phyloP scores from a whole-genome alignment of 1,140 invertebrate genomes.

The Ceratina calcarata region DNA sequence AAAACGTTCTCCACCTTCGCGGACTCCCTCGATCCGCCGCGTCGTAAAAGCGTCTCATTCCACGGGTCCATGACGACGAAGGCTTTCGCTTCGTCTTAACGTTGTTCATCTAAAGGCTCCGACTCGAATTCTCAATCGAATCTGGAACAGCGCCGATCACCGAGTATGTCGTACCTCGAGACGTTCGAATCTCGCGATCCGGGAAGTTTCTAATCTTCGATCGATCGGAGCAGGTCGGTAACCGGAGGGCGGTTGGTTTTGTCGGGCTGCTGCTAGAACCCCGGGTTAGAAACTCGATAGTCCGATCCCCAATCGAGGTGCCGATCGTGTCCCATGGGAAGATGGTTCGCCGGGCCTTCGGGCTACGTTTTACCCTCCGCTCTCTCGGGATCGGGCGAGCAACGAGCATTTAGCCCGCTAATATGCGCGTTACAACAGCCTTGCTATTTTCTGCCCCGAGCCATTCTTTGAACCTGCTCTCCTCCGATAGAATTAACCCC shows the following conservation, averaged over 20 bases:
- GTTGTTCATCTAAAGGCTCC: no score
- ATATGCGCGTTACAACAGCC: constrained; percentile 65
- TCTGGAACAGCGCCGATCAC: not conserved
- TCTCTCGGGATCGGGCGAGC: constrained; percentile 61
- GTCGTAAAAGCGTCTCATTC: constrained; percentile 2
- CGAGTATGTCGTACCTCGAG: no score
- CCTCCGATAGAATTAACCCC: not conserved
- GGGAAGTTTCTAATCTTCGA: constrained; percentile 50
- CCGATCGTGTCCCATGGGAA: constrained; percentile 72
- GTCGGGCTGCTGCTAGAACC: constrained; percentile 35
- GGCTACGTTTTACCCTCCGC: constrained; percentile 66
- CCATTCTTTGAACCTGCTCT: constrained; percentile 60
- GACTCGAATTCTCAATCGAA: no score
- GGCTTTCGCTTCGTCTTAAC: not conserved
- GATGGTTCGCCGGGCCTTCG: constrained; percentile 63
- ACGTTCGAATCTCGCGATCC: not conserved
- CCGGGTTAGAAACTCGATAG: constrained; percentile 74
- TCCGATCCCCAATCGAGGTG: constrained; percentile 71
- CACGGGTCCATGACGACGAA: not conserved
- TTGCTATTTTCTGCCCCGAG: constrained; percentile 34
- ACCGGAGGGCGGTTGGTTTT: constrained; percentile 65
- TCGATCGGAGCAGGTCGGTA: constrained; percentile 65
- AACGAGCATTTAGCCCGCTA: constrained; percentile 72
- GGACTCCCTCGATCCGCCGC: constrained; percentile 11
- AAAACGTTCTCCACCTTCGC: constrained; percentile 42